A percentile compares a stretch with the other conserved stretches of the same genome.
phyloP scores from a whole-genome alignment of 2,797 vertebrate genomes.

The Melanotaenia pygmaea region DNA sequence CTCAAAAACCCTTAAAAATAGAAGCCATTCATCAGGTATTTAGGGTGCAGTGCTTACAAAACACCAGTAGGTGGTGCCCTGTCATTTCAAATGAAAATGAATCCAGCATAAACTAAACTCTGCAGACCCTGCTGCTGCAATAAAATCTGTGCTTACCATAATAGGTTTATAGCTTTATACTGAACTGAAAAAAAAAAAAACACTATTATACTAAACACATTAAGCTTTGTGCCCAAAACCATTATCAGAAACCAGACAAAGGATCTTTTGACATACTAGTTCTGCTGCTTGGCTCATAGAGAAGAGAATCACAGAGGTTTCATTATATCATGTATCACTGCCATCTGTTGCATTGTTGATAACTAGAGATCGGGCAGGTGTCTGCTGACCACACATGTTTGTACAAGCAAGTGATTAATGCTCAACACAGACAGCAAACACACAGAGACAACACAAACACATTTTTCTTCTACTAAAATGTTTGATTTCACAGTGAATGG shows the following conservation, averaged over 20 bases:
- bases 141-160: constrained; percentile 6
- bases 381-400: constrained; percentile 57
- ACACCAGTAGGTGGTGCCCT: constrained; percentile 63
- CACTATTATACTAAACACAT: constrained; percentile 38
- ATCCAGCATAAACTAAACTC: neutral
- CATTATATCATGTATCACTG: constrained; percentile 58
- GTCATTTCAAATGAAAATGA: constrained; percentile 45
- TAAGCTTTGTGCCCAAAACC: constrained; percentile 39
- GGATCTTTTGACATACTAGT: constrained; percentile 55
- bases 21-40: neutral
- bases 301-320: constrained; percentile 44
- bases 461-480: constrained; percentile 29
- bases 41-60: too few species aligned
- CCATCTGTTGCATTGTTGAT: constrained; percentile 72
- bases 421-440: constrained; percentile 44
- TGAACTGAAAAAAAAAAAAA: constrained; percentile 8
- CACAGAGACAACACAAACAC: constrained; percentile 25
- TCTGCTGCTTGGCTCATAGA: constrained; percentile 41
- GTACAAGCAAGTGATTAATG: constrained; percentile 47
- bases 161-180: constrained; percentile 24
- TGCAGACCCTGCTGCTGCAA: constrained; percentile 1
- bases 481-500: constrained; percentile 26
- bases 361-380: constrained; percentile 62
- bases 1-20: neutral
- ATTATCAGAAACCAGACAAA: constrained; percentile 55